Evolutionary conservation across 1,140 invertebrate species (phyloP), one percentile per base, ranked within the genome.

Genomic region (Mylabris phalerata): DNA sequence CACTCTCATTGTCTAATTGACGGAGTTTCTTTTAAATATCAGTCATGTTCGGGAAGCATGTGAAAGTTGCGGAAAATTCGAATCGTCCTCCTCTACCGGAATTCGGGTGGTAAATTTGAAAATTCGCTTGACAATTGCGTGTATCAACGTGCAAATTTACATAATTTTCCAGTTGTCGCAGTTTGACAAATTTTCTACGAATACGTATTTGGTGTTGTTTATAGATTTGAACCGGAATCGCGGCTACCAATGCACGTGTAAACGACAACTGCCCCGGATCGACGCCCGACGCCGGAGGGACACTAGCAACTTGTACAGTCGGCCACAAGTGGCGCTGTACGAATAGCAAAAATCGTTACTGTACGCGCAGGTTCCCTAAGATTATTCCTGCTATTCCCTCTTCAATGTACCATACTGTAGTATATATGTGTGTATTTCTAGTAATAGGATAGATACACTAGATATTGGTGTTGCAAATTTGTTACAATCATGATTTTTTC

Each of bases 341-440:
- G 19, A 27, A 42, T 38, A 46, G 55, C 62, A 66, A 69, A 69
- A 69, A 69, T 69, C 67, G 66, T 69, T 69, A 69, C 63, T 62
- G 55, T 65, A 52, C 63, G 66, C 67, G 67, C 67, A 69, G 55
- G 67, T 62, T 59, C 63, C 55, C 56, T 68, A 50, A 48, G 55
- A 13, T 19, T 24, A 45, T 13, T 45, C 9, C 19, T 13, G 9
- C n/a, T 7, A 13, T 45, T 13, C 5, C 43, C 19, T 13, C n/a
- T 13, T 13, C n/a, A 5, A 4, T 45, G 9, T 6, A 45, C n/a
- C 9, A 24, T 45, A 45, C 5, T 45, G 19, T 24, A 11, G 43
- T 9, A 44, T 32, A 24, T 48, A 43, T 41, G 42, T 49, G 57
- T 48, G 61, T 40, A 57, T 45, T 55, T 62, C 59, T 50, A 59